Evolutionary conservation across 2,888 invertebrate genomes (phyloP).

Genomic region (Dryomyza anilis): DNA sequence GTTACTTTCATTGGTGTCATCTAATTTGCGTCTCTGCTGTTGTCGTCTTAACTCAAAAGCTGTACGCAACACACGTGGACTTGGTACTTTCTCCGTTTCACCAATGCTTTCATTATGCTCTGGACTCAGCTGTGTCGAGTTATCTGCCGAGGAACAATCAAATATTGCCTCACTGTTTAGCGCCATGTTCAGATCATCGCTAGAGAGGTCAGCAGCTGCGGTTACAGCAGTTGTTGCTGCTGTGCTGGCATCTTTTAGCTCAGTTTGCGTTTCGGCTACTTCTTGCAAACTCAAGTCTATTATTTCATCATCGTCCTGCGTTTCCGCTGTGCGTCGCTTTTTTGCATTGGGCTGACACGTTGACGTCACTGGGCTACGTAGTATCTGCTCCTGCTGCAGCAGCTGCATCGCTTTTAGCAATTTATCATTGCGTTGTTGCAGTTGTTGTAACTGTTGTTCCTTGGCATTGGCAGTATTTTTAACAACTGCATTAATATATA

Average conservation of each 20-base stretch:
- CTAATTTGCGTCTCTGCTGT: not conserved
- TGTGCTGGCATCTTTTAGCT: too few species aligned
- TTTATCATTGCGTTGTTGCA: conserved; percentile 43
- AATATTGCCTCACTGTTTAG: conserved; percentile 44
- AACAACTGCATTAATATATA: conserved; percentile 29
- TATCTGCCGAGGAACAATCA: conserved; percentile 27
- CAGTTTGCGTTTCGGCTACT: too few species aligned
- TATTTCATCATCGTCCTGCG: not conserved
- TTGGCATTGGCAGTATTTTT: conserved; percentile 33
- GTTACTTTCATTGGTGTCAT: not conserved
- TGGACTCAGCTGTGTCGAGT: conserved; percentile 25
- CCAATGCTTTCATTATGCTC: conserved; percentile 43
- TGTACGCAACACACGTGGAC: conserved; percentile 35
- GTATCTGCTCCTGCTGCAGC: conserved; percentile 27
- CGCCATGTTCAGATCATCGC: conserved; percentile 49
- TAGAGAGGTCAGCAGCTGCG: not conserved
- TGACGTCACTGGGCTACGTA: not conserved
- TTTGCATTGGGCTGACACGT: not conserved
- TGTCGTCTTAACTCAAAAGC: not conserved
- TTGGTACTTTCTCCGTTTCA: conserved; percentile 44
- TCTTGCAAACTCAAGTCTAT: conserved; percentile 6
- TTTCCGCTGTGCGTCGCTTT: conserved; percentile 17
- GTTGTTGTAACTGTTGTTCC: conserved; percentile 31
- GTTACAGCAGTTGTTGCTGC: not conserved
- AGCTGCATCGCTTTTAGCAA: conserved; percentile 40